These are phyloP conservation scores for Halesus radiatus DNA, from an alignment of 1,140 invertebrate species.

Conservation along the genomic window DNA sequence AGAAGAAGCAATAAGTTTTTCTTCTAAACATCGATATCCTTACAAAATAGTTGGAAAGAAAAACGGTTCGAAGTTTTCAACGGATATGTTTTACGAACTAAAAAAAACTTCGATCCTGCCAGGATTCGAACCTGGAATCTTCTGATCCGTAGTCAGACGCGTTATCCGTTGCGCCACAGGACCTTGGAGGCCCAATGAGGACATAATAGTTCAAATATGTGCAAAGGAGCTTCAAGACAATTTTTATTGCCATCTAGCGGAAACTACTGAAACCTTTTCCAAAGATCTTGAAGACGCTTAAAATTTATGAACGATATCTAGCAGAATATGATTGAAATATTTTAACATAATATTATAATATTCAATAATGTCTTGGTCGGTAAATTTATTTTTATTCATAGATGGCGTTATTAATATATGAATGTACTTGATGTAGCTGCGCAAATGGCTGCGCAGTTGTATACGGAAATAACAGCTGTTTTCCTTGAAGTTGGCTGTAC, in stretches of 20 bases:
- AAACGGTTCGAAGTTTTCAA: no score
- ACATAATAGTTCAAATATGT: no score
- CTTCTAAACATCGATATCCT: no score
- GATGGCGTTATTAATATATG: background rate
- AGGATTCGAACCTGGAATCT: slow-evolving; percentile 82
- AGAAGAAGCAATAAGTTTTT: no score
- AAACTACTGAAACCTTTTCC: no score
- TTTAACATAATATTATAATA: no score
- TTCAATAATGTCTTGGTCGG: background rate
- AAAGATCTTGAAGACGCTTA: background rate
- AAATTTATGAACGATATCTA: background rate
- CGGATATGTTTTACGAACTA: no score
- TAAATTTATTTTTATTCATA: slow-evolving; percentile 1
- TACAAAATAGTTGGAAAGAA: no score
- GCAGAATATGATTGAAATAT: background rate
- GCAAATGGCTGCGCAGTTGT: slow-evolving; percentile 25
- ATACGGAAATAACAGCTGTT: slow-evolving; percentile 51
- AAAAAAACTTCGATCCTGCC: slow-evolving; percentile 71
- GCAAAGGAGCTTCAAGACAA: no score
- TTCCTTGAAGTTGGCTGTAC: slow-evolving; percentile 43
- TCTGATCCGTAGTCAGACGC: slow-evolving; percentile 82
- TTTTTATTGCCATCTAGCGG: no score
- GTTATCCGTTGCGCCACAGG: slow-evolving; percentile 82
- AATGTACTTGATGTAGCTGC: slow-evolving; percentile 14
- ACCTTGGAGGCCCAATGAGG: slow-evolving; percentile 59